Evolutionary conservation across 2,888 invertebrate genomes (phyloP), one percentile per base, ranked within the genome.

Genomic region (Rosalia funebris): DNA sequence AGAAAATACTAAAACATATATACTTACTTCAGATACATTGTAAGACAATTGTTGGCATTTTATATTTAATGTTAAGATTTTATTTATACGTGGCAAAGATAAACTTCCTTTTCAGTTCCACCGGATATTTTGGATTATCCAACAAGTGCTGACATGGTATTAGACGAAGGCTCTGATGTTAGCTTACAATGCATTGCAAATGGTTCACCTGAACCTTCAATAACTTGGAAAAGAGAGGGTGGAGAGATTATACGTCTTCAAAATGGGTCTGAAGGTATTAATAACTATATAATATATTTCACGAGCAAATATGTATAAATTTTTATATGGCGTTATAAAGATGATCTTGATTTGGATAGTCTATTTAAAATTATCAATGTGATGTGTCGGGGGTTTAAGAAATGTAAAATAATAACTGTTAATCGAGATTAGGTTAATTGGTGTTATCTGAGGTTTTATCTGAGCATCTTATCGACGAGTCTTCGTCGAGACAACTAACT

Each of bases 221-320:
- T 95, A 79, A 90, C 88, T 65, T 96, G 96, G 96, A 84, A 92
- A 68, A 84, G 94, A 66, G 95, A 95, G 80, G 91, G 91, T 75
- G 88, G 90, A 57, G 89, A 89, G 76, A 84, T 88, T 57, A 92
- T 93, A 77, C 87, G 89, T 12, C 79, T 90, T 46, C 84, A 87
- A 50, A 88, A 87, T 70, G 90, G 89, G 31, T 83, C 86, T 70
- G 88, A 90, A 85, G 90, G 91, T 91, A 80, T 34, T 34, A 78
- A 60, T 48, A n/a, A n/a, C n/a, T n/a, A n/a, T n/a, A n/a, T n/a
- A n/a, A n/a, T n/a, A n/a, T n/a, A n/a, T n/a, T n/a, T n/a, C n/a
- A n/a, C n/a, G n/a, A n/a, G n/a, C n/a, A n/a, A n/a, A n/a, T n/a
- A n/a, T n/a, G n/a, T n/a, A n/a, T n/a, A n/a, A n/a, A n/a, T n/a